Conservation (phyloP, 2,113 vertebrate genomes). For the Prunella fulvescens region DNA sequence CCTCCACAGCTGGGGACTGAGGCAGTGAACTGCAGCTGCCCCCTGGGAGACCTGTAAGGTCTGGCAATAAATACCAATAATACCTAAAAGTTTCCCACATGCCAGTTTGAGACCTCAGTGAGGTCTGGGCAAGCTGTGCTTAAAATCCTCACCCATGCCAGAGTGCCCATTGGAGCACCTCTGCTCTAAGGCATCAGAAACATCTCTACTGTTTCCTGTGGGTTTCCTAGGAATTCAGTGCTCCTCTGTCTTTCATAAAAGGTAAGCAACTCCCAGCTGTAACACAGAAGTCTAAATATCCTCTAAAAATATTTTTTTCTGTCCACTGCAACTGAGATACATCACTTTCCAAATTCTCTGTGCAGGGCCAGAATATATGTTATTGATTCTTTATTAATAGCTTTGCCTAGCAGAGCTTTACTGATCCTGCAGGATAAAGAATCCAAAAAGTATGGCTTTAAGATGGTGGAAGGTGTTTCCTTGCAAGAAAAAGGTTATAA, state of each 20-base stretch:
- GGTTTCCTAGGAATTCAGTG: neutral
- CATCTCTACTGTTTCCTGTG: neutral
- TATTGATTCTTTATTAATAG: neutral
- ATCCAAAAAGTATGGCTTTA: neutral
- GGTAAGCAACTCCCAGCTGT: neutral
- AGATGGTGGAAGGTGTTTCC: neutral
- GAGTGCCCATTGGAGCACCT: neutral
- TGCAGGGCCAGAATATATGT: neutral
- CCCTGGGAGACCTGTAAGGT: neutral
- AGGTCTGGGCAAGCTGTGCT: neutral
- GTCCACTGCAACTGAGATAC: neutral
- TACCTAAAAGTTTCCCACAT: neutral
- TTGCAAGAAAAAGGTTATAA: neutral
- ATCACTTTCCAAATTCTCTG: neutral
- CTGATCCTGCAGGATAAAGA: neutral
- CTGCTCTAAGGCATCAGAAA: neutral
- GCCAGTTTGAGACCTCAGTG: neutral
- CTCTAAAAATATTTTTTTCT: constrained; percentile 8
- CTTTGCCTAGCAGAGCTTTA: neutral
- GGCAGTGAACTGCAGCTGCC: neutral
- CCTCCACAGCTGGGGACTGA: neutral
- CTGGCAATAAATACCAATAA: neutral
- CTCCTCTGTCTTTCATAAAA: neutral
- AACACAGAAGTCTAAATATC: neutral
- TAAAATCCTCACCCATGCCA: neutral